Evolutionary conservation across 2,888 invertebrate species (phyloP).

Genomic region (Nephrotoma flavescens): DNA sequence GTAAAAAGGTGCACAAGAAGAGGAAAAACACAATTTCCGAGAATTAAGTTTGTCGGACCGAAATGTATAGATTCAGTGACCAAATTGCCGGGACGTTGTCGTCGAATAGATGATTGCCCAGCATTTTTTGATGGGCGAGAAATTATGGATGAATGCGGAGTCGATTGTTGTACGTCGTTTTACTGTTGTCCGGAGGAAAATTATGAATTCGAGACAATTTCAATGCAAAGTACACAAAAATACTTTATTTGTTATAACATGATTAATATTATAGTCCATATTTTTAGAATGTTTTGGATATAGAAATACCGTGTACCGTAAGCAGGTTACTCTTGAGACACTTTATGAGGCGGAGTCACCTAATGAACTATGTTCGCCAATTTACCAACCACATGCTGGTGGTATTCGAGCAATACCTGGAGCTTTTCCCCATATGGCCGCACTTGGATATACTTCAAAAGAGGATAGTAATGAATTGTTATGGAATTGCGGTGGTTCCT

Average conservation of each 20-base stretch:
- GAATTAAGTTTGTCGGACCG: not conserved
- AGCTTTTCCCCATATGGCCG: slow-evolving; percentile 25
- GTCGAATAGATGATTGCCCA: not conserved
- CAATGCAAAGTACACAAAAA: not conserved
- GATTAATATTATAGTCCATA: not conserved
- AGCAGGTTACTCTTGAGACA: not conserved
- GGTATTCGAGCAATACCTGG: slow-evolving; percentile 14
- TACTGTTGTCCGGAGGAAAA: not conserved
- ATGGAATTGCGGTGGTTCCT: not conserved
- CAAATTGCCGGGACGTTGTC: not conserved
- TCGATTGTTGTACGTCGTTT: not conserved
- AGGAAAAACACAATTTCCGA: not conserved
- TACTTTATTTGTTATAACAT: not conserved
- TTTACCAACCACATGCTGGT: not conserved
- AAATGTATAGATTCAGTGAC: not conserved
- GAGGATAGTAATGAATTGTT: not conserved
- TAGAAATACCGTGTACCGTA: not conserved
- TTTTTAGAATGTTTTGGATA: not conserved
- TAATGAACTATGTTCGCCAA: not conserved
- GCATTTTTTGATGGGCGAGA: not conserved
- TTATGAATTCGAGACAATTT: not conserved
- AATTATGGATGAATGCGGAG: not conserved
- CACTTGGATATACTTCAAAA: not conserved
- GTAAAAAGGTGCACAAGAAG: not conserved
- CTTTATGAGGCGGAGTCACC: not conserved